Conservation (phyloP, 2,113 vertebrate species). For the Crotalus helleri region DNA sequence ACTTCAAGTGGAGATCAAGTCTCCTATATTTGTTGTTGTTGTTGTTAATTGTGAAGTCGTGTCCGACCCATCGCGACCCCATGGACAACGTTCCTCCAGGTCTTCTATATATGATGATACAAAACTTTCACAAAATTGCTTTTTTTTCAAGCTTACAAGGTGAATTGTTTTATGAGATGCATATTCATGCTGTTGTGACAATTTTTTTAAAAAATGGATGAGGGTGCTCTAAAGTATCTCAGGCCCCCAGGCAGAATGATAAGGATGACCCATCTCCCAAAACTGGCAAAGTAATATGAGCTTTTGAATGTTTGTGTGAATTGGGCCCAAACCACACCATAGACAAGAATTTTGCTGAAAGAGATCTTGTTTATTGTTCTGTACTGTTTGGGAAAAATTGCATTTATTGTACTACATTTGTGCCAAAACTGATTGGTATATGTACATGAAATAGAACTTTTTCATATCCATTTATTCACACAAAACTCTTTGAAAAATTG, state of each 20-base stretch:
- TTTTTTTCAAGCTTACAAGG: neutral
- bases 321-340: neutral
- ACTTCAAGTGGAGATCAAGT: neutral
- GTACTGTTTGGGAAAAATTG: neutral
- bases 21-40: neutral
- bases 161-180: neutral
- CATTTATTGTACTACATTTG: slow-evolving; percentile 19
- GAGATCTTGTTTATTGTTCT: slow-evolving; percentile 6
- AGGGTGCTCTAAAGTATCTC: neutral
- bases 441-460: slow-evolving; percentile 6
- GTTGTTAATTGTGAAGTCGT: too few relatives aligned
- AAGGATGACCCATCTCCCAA: neutral
- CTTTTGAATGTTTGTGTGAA: neutral
- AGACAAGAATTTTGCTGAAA: fast-evolving
- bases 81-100: too few relatives aligned
- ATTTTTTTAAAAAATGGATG: neutral
- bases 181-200: neutral
- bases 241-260: neutral
- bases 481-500: slow-evolving; percentile 4
- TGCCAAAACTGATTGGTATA: slow-evolving; percentile 20
- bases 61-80: too few relatives aligned
- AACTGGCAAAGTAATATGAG: neutral
- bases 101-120: neutral
- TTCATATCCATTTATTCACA: slow-evolving; percentile 21
- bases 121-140: neutral